Base-by-base conservation (phyloP, 64 coral and sea anemone genomes). In the Montipora capricornis region DNA sequence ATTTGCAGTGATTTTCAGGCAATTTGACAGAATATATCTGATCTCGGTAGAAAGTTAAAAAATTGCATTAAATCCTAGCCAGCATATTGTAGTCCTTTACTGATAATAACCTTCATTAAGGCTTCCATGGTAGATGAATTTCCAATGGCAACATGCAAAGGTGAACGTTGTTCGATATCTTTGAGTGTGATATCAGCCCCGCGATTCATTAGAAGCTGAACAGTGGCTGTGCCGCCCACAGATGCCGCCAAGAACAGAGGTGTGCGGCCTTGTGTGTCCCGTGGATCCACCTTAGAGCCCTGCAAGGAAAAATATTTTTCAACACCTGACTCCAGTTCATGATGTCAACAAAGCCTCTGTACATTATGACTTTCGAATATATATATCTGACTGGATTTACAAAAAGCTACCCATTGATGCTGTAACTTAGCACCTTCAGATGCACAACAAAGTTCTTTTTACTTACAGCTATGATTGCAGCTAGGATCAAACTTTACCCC, bases 121-220 rank as follows among this genome's bases (percentile, higher is more conserved):
- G 70, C 75, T 17, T 97, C 96, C 88, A 95, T 89, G 0, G 93
- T 94, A 8, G 60, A 87, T 5, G 82, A 49, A 71, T 86, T 71
- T 20, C 79, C 92, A 17, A 91, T 92, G 11, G 96, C 96, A 45
- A 93, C 96, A 49, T 97, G 96, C 0, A 97, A 20, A 3, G 96
- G 53, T 19, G 96, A 97, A 47, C 89, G 84, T 58, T 89, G 48
- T 49, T 97, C 96, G 9, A 88, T 20, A 55, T 97, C 96, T 80
- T 89, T 95, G 14, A 94, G 59, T 20, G 96, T 83, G 47, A 95
- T 64, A 76, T 97, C 93, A 82, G 96, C 96, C 1, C 96, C 93
- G 55, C 50, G 87, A 49, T 97, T 89, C 89, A 97, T 91, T 6
- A 97, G 77, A 4, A 92, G 5, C 20, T 94, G 96, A 20, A 95